Evolutionary conservation across 2,888 invertebrate genomes (phyloP).

Genomic region (Dasypolia templi): DNA sequence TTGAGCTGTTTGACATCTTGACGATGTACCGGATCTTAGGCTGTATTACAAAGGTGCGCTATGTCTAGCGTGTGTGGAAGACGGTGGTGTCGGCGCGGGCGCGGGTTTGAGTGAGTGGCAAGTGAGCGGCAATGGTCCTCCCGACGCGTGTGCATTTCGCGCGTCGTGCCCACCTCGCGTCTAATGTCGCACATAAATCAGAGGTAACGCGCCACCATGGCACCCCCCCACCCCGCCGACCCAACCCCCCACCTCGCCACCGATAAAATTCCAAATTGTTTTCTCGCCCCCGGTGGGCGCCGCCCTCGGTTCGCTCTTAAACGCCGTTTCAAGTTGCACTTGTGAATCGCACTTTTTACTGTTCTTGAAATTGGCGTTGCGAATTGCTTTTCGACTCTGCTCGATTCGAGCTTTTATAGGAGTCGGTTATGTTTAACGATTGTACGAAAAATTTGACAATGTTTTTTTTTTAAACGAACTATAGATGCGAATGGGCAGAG

Average conservation of each 20-base stretch:
- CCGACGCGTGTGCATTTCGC: constrained; percentile 84
- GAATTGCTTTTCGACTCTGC: constrained; percentile 86
- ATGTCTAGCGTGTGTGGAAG: constrained; percentile 28
- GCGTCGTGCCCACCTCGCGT: constrained; percentile 81
- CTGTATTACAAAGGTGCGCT: background rate
- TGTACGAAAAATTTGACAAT: constrained; percentile 69
- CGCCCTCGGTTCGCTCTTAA: constrained; percentile 90
- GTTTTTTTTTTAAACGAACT: constrained; percentile 80
- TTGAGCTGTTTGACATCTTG: background rate
- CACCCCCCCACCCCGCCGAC: constrained; percentile 71
- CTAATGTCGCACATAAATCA: constrained; percentile 89
- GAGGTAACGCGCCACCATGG: constrained; percentile 80
- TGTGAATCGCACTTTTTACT: constrained; percentile 90
- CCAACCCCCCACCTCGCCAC: constrained; percentile 79
- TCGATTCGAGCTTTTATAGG: constrained; percentile 78
- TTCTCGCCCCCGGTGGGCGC: constrained; percentile 89
- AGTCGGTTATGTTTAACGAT: constrained; percentile 71
- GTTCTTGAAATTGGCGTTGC: constrained; percentile 88
- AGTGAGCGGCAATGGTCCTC: constrained; percentile 79
- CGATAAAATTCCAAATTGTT: constrained; percentile 90
- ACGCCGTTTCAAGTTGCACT: constrained; percentile 90
- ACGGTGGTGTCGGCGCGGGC: constrained; percentile 38
- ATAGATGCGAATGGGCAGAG: constrained; percentile 77
- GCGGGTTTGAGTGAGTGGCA: constrained; percentile 67
- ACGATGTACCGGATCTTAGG: background rate